Evolutionary conservation across 1,140 invertebrate genomes (phyloP), one percentile per base, ranked within the genome.

Genomic region (Drosophila ercepeae): DNA sequence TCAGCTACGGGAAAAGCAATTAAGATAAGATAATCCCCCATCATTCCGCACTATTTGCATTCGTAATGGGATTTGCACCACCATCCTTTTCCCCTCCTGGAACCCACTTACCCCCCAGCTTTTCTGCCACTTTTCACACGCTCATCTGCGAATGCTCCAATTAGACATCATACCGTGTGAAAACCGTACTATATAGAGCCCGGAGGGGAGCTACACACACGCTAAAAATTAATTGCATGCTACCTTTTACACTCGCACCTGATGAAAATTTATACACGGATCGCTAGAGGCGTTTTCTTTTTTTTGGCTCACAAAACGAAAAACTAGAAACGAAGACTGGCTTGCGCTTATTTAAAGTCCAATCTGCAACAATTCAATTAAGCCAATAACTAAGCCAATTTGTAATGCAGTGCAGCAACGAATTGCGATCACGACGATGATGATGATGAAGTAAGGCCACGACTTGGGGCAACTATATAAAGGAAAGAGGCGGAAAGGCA

Each of bases 281-380:
- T 55, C 57, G 5, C 32, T 2, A 51, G 57, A 50, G 21, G 39
- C 14, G 16, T 18, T 42, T 4, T 32, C n/a, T 5, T 18, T 29
- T 27, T 27, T 51, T 53, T 36, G 29, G 27, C 45, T 32, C 23
- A 50, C 2, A 21, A 21, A 21, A n/a, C n/a, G 23, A 4, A 1
- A 57, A 68, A 72, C 63, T 64, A 27, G 19, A 41, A 49, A 48
- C 53, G 25, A 9, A 16, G 59, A 69, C 41, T 60, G 59, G 18
- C 55, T 39, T 25, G 29, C 75, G 52, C 57, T 59, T 78, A 78
- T 72, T 83, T 83, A 83, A 83, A 78, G 79, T 64, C 75, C 79
- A 78, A 84, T 86, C 77, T 86, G 72, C 76, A 81, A 81, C 76
- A 86, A 86, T 86, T 86, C 72, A 86, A 86, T 86, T 86, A 76